These are phyloP conservation scores for Drosophila melanica DNA, from an alignment of 1,140 invertebrate species.

Conservation along the genomic window DNA sequence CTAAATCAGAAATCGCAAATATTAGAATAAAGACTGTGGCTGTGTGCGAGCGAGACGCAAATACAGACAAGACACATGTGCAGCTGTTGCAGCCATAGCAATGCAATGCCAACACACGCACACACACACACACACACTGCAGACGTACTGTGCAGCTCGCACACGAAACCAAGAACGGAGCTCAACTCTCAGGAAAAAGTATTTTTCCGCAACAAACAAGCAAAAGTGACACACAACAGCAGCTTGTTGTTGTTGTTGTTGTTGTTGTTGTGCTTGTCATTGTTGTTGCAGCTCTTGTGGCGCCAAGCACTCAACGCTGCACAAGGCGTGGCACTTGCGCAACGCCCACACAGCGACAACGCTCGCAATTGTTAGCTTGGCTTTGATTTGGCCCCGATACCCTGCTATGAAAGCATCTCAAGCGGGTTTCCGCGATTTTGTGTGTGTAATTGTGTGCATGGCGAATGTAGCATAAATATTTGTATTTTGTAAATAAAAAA, in stretches of 20 bases:
- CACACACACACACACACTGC: slow-evolving; percentile 14
- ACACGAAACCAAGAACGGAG: slow-evolving; percentile 17
- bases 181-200: slow-evolving; percentile 52
- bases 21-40: slow-evolving; percentile 67
- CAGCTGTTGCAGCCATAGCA: slow-evolving; percentile 41
- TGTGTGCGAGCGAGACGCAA: slow-evolving; percentile 40
- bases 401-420: neutral
- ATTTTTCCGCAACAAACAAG: slow-evolving; percentile 72
- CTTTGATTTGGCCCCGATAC: slow-evolving; percentile 48
- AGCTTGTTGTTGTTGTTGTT: slow-evolving; percentile 49
- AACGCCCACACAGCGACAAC: slow-evolving; percentile 45
- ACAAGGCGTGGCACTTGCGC: slow-evolving; percentile 42
- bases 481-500: too few species aligned
- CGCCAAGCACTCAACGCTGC: slow-evolving; percentile 39
- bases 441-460: too few species aligned
- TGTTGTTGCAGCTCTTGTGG: slow-evolving; percentile 42
- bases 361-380: slow-evolving; percentile 30
- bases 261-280: slow-evolving; percentile 21
- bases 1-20: slow-evolving; percentile 69
- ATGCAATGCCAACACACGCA: slow-evolving; percentile 17
- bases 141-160: slow-evolving; percentile 17
- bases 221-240: slow-evolving; percentile 75
- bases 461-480: too few species aligned
- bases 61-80: slow-evolving; percentile 46
- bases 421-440: neutral